Percentiles rank a stretch among this genome's conserved stretches.
Evolutionary conservation across 2,797 vertebrate species (phyloP).

Genomic region (Alosa sapidissima): DNA sequence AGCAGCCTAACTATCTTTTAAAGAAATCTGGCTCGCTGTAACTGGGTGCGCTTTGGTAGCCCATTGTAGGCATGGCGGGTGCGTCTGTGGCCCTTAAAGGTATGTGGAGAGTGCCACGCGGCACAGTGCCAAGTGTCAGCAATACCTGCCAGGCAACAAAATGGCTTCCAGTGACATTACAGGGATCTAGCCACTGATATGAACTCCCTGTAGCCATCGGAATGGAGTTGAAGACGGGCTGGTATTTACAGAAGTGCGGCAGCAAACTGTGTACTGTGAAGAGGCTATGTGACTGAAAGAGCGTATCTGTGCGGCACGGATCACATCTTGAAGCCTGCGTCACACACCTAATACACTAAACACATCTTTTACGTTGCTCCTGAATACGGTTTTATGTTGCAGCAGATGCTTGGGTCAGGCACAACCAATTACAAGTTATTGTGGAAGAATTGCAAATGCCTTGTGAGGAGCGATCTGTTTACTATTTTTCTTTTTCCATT

Average conservation of each 20-base stretch:
- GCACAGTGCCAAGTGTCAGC: background rate
- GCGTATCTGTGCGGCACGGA: too few relatives aligned
- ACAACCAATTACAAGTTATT: background rate
- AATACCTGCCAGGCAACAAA: conserved; percentile 12
- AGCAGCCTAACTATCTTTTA: conserved; percentile 8
- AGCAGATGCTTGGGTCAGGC: background rate
- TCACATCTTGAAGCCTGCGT: background rate
- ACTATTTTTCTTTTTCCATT: background rate
- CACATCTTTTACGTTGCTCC: background rate
- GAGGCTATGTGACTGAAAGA: background rate
- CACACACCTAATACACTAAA: background rate
- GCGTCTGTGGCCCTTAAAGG: background rate
- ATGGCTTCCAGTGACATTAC: background rate
- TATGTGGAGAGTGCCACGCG: background rate
- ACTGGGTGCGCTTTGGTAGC: background rate
- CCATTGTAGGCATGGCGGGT: background rate
- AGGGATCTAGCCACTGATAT: conserved; percentile 15
- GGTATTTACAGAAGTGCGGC: background rate
- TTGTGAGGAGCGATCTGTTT: background rate
- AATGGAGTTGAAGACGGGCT: background rate
- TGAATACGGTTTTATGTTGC: background rate
- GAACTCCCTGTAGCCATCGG: background rate
- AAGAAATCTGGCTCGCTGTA: conserved; percentile 3
- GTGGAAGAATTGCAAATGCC: background rate
- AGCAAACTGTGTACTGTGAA: background rate